Conservation (phyloP, 2,888 invertebrate species). For the Microctonus aethiopoides region DNA sequence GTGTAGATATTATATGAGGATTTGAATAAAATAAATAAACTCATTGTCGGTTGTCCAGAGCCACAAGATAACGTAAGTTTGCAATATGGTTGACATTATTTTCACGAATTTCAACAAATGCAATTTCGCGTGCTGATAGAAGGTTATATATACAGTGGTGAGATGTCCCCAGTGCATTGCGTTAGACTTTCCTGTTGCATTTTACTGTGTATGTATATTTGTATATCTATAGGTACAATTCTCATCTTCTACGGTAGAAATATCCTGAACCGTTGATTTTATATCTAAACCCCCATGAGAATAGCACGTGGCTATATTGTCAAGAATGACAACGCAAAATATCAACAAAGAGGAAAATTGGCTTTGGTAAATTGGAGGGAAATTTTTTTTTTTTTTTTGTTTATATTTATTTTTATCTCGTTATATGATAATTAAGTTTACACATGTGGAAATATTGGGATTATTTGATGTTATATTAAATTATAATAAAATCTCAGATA, state of each 20-base stretch:
- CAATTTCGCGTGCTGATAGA: slow-evolving; percentile 31
- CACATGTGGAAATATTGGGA: neutral
- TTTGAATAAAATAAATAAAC: neutral
- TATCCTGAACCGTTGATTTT: slow-evolving; percentile 16
- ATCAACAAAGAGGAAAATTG: neutral
- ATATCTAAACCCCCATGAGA: neutral
- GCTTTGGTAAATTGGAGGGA: neutral
- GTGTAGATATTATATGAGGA: too few relatives aligned
- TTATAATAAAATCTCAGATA: too few relatives aligned
- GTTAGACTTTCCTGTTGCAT: neutral
- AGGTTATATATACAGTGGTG: slow-evolving; percentile 17
- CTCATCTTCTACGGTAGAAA: slow-evolving; percentile 30
- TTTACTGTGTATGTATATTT: slow-evolving; percentile 12
- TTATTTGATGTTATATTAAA: too few relatives aligned
- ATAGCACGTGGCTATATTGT: slow-evolving; percentile 6
- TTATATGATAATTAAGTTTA: neutral
- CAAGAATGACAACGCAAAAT: neutral
- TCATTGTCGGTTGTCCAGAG: neutral
- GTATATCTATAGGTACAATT: slow-evolving; percentile 16
- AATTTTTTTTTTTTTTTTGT: neutral
- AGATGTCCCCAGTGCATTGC: neutral
- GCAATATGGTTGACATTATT: slow-evolving; percentile 27
- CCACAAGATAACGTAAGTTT: neutral
- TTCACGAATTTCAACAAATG: slow-evolving; percentile 32
- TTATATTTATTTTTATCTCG: neutral